Base-by-base conservation (phyloP, 2,113 vertebrate species). In the Xerus inauris region DNA sequence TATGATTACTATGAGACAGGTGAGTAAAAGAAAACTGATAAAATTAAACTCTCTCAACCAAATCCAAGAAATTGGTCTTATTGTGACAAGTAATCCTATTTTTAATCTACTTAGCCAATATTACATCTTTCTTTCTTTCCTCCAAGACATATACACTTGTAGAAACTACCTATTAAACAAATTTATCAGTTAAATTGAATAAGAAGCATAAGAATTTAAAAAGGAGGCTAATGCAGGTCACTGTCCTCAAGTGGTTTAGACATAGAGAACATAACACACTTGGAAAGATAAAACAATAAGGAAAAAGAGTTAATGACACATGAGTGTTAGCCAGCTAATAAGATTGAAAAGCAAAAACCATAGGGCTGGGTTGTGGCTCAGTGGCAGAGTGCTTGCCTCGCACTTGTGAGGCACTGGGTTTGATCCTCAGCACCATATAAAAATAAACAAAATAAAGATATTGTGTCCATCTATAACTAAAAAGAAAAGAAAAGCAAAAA, bases 1-100 rank as follows among this genome's bases (percentile, higher is more conserved):
- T 99, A 99, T 20, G 99, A 99, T 97, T 99, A 99, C 95, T 99
- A 99, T 94, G 98, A 99, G 94, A 97, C 98, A 92, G 98, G 99
- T 99, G 98, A 98, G 94, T 94, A 12, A 65, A 4, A 32, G 54
- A 79, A 85, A 47, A n/a, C 3, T 3, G 28, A 92, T 35, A 26
- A n/a, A 51, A 30, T 8, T 45, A 26, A 81, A 94, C 51, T 57
- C 59, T 85, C 54, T 62, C 51, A 45, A 79, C 62, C 12, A 72
- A 17, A 64, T 19, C 40, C 38, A 72, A 64, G 51, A 84, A 92
- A 71, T 35, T n/a, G 57, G 76, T 59, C n/a, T 32, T 49, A 22
- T 77, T 73, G 49, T 87, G 24, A 84, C 71, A 89, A 35, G 1
- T 19, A 14, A 71, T n/a, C 62, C 62, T 89, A 24, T 13, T n/a